Conservation (phyloP, 1,140 invertebrate species). For the Lucilia cuprina region DNA sequence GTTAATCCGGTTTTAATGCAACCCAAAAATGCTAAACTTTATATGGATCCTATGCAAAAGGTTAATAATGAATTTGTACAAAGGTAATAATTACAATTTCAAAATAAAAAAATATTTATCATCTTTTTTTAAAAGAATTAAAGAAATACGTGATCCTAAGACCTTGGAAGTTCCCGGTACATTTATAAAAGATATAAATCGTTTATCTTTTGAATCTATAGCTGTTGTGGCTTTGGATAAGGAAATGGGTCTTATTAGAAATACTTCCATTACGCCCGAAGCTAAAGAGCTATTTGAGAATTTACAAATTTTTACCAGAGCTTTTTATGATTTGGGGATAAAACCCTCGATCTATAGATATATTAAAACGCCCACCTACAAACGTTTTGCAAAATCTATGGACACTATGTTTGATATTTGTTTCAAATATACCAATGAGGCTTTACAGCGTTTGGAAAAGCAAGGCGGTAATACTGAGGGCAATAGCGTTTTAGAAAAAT, state of each 20-base stretch:
- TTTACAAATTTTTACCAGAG: constrained; percentile 16
- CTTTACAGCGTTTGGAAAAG: constrained; percentile 48
- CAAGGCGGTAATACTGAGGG: constrained; percentile 44
- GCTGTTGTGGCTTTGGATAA: constrained; percentile 73
- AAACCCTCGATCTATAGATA: constrained; percentile 70
- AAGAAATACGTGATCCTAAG: constrained; percentile 64
- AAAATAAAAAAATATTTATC: neutral
- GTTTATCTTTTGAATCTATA: constrained; percentile 76
- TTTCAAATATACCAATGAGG: constrained; percentile 47
- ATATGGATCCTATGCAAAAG: constrained; percentile 47
- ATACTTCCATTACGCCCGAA: constrained; percentile 58
- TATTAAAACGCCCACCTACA: constrained; percentile 67
- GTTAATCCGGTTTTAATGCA: constrained; percentile 57
- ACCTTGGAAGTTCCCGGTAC: constrained; percentile 66
- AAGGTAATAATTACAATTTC: constrained; percentile 61
- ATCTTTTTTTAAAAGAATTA: constrained; percentile 62
- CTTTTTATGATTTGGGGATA: constrained; percentile 66
- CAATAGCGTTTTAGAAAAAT: constrained; percentile 58
- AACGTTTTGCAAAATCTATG: constrained; percentile 65
- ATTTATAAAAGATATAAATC: constrained; percentile 72
- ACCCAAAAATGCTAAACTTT: constrained; percentile 53
- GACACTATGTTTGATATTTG: constrained; percentile 53
- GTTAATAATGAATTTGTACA: constrained; percentile 60
- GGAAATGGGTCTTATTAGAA: constrained; percentile 66
- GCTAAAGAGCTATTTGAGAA: constrained; percentile 18